Evolutionary conservation across 2,888 invertebrate genomes (phyloP), one percentile per base, ranked within the genome.

Genomic region (Therioaphis trifolii): DNA sequence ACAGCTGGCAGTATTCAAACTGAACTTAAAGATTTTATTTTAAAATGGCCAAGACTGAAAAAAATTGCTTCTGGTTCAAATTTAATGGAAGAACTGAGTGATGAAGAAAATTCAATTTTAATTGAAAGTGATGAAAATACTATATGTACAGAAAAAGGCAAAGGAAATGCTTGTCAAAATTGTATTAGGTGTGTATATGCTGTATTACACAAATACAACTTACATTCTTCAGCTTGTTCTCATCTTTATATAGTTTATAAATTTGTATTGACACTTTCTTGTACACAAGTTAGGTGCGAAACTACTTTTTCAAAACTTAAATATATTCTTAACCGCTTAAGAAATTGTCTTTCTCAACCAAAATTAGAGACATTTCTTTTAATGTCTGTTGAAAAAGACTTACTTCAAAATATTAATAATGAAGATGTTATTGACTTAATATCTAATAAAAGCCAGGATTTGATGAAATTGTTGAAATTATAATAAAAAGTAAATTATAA

Each of bases 221-320:
- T 63, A 66, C 58, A 66, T 43, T 43, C 49, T 5, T 35, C 35
- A 35, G 35, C 35, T 35, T 78, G 35, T 63, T 46, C 66, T 40
- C 14, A 78, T 63, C 24, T 71, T 27, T 71, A 80, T 80, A 40
- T 80, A 24, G 71, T 35, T 21, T 78, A 78, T 27, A 78, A 78
- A 78, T 84, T 78, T 78, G 46, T 82, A 15, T 68, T 85, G 35
- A 85, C 84, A 35, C 76, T 85, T 72, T 79, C 85, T 80, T 84
- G 80, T 71, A 85, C 85, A 63, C 84, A 77, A 84, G 84, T 85
- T 46, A 66, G 84, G 72, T 84, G 85, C 52, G 63, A 84, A 77
- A 74, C 69, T 77, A 76, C 58, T 15, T 84, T 85, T 85, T 84
- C 82, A 61, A 84, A 85, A 84, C 82, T 85, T 71, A 85, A 85